Base-by-base conservation (phyloP, 2,888 invertebrate species). In the Zeuzera pyrina region DNA sequence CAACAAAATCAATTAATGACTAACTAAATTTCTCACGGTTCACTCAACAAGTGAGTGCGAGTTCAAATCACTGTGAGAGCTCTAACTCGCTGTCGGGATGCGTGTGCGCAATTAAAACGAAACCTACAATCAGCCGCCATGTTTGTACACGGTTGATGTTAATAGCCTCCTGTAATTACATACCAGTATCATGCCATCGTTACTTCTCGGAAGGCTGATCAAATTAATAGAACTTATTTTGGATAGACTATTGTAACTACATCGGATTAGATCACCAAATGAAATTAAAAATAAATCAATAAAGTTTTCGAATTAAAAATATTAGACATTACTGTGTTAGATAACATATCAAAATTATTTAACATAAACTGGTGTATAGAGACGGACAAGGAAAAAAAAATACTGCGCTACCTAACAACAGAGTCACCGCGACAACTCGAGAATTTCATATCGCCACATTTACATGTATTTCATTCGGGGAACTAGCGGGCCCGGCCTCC, bases 71-170 rank as follows among this genome's bases (percentile, higher is more conserved):
- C 65, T 64, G 28, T 54, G 67, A 60, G 66, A 67, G 69, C 66
- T 68, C 70, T 70, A 70, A 69, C 65, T 65, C 57, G 52, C 57
- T 60, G 69, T 68, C 72, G 69, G 67, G 74, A 71, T 83, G 78
- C 79, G 78, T 72, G 74, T 72, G 78, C 76, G 79, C 81, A 83
- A 83, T 83, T 83, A 83, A 83, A 79, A 78, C 68, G 74, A 71
- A 81, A 77, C 81, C 81, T 49, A 70, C 79, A 83, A 83, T 83
- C 79, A 83, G 67, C 76, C 70, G 77, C 81, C 81, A 83, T 83
- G 83, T 83, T 83, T 81, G 81, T 81, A 81, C 78, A 78, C 78
- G 78, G 79, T 49, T 73, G 76, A 78, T 78, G 81, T 79, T 81
- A 83, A 81, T 81, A 78, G 78, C 78, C 59, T 62, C 60, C 65